phyloP scores from a whole-genome alignment of 2,888 invertebrate species.

The Lomographa bimaculata region DNA sequence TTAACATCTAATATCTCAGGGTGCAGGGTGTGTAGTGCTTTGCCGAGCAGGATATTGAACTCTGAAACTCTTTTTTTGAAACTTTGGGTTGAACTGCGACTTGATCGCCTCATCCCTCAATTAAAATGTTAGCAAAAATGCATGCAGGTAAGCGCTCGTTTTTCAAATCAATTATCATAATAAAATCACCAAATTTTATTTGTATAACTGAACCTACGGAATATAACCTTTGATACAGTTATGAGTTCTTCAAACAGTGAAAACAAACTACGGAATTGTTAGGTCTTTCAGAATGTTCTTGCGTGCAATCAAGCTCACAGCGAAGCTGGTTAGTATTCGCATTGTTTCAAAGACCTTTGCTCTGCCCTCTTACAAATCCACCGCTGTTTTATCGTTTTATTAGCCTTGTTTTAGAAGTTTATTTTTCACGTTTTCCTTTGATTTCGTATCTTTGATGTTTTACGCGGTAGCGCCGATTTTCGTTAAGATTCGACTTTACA shows the following conservation, averaged over 20 bases:
- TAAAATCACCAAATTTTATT: too few species aligned
- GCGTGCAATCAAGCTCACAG: slow-evolving; percentile 50
- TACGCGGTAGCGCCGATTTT: slow-evolving; percentile 9
- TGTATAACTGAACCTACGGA: neutral
- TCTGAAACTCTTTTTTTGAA: too few species aligned
- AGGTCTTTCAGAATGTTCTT: slow-evolving; percentile 20
- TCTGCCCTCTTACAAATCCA: slow-evolving; percentile 61
- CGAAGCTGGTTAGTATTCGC: slow-evolving; percentile 53
- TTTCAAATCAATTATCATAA: too few species aligned
- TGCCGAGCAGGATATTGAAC: too few species aligned
- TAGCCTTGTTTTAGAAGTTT: slow-evolving; percentile 66
- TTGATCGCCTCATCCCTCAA: too few species aligned
- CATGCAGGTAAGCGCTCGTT: too few species aligned
- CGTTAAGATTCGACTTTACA: slow-evolving; percentile 20
- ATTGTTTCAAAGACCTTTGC: slow-evolving; percentile 65
- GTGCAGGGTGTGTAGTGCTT: too few species aligned
- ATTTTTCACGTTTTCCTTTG: slow-evolving; percentile 52
- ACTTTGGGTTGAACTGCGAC: too few species aligned
- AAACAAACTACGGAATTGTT: slow-evolving; percentile 8
- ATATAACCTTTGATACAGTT: neutral
- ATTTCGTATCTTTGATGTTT: slow-evolving; percentile 62
- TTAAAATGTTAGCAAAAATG: too few species aligned
- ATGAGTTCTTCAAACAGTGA: slow-evolving; percentile 3
- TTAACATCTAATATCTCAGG: too few species aligned
- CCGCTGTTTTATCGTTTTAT: slow-evolving; percentile 68